Evolutionary conservation across 2,888 invertebrate species (phyloP).

Genomic region (Candidula unifasciata): DNA sequence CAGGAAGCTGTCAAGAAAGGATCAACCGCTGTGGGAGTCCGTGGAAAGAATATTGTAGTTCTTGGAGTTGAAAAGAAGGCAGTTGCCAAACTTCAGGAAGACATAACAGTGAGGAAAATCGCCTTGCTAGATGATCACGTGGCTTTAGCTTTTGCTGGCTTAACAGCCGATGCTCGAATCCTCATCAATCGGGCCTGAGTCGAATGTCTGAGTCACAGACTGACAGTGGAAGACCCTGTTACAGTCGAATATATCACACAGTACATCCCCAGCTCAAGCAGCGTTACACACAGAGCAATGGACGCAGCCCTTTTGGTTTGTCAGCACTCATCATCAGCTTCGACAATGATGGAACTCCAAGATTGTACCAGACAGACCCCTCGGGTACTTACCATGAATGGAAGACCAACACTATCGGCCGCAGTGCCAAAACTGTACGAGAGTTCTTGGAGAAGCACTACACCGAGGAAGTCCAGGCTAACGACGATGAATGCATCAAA

Average conservation of each 20-base stretch:
- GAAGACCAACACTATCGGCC: constrained; percentile 99
- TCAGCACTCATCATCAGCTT: constrained; percentile 98
- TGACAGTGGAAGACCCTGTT: constrained; percentile 99
- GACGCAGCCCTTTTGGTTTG: constrained; percentile 98
- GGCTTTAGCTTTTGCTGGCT: constrained; percentile 98
- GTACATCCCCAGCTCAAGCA: constrained; percentile 84
- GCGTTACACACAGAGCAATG: constrained; percentile 99
- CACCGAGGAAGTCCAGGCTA: constrained; percentile 87
- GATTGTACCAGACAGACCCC: constrained; percentile 98
- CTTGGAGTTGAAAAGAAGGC: constrained; percentile 99
- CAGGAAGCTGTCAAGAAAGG: constrained; percentile 99
- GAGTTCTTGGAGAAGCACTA: constrained; percentile 99
- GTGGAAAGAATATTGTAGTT: constrained; percentile 96
- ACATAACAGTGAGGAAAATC: constrained; percentile 97
- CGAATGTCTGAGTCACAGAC: constrained; percentile 98
- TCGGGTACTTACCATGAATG: constrained; percentile 99
- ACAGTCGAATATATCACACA: constrained; percentile 98
- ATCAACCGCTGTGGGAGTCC: constrained; percentile 98
- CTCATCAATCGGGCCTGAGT: constrained; percentile 97
- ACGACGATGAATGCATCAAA: constrained; percentile 84
- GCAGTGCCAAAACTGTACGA: constrained; percentile 96
- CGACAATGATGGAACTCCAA: constrained; percentile 96
- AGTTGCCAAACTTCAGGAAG: constrained; percentile 98
- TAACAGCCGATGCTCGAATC: constrained; percentile 99
- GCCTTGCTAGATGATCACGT: constrained; percentile 98